Base-by-base conservation (phyloP, 2,113 vertebrate species). In the Panurus biarmicus region DNA sequence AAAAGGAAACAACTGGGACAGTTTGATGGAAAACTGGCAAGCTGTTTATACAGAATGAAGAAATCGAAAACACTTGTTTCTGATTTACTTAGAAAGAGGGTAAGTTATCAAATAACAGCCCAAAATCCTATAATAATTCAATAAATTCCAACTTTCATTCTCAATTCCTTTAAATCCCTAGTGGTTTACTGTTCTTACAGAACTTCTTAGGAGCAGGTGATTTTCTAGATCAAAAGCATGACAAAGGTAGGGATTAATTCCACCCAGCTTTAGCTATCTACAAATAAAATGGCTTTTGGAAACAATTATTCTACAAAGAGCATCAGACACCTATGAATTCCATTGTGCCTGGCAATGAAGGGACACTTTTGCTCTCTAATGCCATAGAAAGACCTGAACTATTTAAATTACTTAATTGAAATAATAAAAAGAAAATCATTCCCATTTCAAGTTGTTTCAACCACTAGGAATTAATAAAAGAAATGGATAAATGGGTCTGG, bases 341-440 rank as follows among this genome's bases (percentile, higher is more conserved):
- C 10, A 11, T 9, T 19, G 12, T 16, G 17, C 0, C 0, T 38
- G 25, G 22, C 7, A 61, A 56, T n/a, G 6, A n/a, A n/a, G n/a
- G n/a, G n/a, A 2, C 19, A 1, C 54, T 74, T 65, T 47, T 36
- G 4, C 5, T 11, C 7, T 57, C 7, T 65, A 6, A 45, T n/a
- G 13, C 10, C 16, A 56, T 1, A 62, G 11, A 28, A 74, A 31
- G 6, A 36, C 6, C 4, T 62, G 23, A 47, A 31, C 6, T 6
- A 17, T 3, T 9, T 28, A 74, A 87, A 74, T 44, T 0, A 53
- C 9, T 48, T 45, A 29, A 58, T 12, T 66, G 40, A 64, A 69
- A 33, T 14, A 4, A 5, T 42, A 65, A 57, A 65, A 84, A 75
- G 11, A n/a, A 89, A 64, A 51, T 35, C 15, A 42, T 50, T 69